Evolutionary conservation across 2,888 invertebrate genomes (phyloP).

Genomic region (Acanthosepion esculentum): DNA sequence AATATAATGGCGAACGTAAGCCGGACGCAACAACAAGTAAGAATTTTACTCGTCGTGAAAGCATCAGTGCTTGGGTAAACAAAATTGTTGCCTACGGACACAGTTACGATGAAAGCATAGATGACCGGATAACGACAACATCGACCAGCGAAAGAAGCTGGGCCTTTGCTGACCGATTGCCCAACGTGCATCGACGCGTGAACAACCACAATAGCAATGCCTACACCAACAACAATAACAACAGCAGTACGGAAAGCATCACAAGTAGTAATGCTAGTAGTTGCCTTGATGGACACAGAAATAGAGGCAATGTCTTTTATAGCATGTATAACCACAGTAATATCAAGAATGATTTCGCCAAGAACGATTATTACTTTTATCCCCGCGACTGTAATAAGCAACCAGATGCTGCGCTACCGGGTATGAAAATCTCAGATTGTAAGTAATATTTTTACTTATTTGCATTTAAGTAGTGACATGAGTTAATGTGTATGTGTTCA

Average conservation of each 20-base stretch:
- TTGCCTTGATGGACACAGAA: background rate
- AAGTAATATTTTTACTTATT: background rate
- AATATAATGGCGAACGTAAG: background rate
- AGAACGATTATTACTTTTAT: background rate
- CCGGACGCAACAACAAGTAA: background rate
- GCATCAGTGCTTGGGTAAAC: background rate
- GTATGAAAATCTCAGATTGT: background rate
- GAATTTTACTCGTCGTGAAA: background rate
- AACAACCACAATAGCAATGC: background rate
- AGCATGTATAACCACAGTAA: constrained; percentile 17
- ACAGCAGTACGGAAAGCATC: background rate
- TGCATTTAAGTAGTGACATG: background rate
- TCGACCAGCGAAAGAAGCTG: background rate
- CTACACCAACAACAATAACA: background rate
- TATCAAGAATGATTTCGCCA: background rate
- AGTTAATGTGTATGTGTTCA: background rate
- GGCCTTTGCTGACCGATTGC: background rate
- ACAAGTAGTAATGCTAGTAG: background rate
- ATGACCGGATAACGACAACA: background rate
- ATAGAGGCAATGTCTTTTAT: background rate
- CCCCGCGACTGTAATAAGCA: background rate
- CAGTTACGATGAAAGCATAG: background rate
- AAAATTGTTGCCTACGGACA: background rate
- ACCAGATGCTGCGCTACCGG: background rate
- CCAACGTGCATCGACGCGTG: background rate